Conservation (phyloP, 2,797 vertebrate genomes). For the Poeciliopsis infans region DNA sequence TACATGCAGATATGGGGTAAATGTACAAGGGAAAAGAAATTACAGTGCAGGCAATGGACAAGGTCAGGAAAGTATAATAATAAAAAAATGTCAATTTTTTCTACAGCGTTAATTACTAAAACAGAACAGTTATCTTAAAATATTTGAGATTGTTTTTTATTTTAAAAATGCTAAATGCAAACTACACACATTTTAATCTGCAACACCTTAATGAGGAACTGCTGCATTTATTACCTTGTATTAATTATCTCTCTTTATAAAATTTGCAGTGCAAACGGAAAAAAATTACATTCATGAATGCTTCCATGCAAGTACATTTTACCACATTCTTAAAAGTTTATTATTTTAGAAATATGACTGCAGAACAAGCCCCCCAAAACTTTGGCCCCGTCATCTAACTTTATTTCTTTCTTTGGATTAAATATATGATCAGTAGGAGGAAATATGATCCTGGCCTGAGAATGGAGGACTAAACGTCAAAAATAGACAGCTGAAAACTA, state of each 20-base stretch:
- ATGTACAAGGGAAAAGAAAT: neutral
- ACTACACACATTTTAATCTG: neutral
- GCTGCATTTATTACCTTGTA: neutral
- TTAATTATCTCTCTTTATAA: neutral
- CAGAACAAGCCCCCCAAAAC: neutral
- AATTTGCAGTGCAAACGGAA: neutral
- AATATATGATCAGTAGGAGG: neutral
- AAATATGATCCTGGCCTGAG: neutral
- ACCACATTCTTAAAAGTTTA: neutral
- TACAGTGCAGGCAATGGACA: neutral
- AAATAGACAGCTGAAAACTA: neutral
- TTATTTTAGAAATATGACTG: neutral
- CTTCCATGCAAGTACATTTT: neutral
- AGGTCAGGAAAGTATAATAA: neutral
- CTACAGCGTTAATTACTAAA: neutral
- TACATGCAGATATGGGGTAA: constrained; percentile 5
- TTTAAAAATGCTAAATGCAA: neutral
- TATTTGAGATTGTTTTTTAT: neutral
- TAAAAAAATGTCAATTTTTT: neutral
- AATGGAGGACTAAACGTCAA: neutral
- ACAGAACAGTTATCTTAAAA: neutral
- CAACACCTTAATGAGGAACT: neutral
- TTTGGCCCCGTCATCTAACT: neutral
- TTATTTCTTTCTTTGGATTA: neutral
- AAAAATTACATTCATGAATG: neutral